A percentile compares a stretch with the other conserved stretches of the same genome.
phyloP scores from a whole-genome alignment of 2,888 invertebrate genomes.

The Mactromeris polynyma region DNA sequence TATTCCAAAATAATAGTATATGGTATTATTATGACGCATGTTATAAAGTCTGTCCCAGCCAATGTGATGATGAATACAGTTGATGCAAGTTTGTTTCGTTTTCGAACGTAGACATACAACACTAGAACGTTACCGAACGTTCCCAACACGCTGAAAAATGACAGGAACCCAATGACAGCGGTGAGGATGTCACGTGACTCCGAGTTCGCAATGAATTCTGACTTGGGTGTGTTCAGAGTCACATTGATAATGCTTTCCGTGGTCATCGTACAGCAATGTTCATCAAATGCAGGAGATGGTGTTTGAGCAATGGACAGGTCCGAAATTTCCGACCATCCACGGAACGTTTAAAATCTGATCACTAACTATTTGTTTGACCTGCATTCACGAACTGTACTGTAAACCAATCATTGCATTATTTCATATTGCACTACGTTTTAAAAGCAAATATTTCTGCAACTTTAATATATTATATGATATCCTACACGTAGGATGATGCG shows the following conservation, averaged over 20 bases:
- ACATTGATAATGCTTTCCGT: constrained; percentile 26
- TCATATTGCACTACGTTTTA: not conserved
- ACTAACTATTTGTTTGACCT: not conserved
- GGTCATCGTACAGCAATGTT: not conserved
- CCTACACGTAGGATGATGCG: too few relatives aligned
- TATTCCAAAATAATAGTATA: constrained; percentile 81
- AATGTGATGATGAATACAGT: constrained; percentile 83
- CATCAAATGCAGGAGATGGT: not conserved
- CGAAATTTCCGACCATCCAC: not conserved
- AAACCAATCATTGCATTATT: not conserved
- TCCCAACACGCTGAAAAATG: constrained; percentile 77
- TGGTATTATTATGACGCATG: constrained; percentile 81
- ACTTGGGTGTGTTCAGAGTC: constrained; percentile 26
- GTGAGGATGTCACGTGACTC: constrained; percentile 44
- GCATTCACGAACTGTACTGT: too few relatives aligned
- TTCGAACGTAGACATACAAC: constrained; percentile 80
- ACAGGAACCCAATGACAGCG: constrained; percentile 75
- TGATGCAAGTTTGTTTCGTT: constrained; percentile 80
- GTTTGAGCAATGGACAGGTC: not conserved
- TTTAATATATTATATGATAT: not conserved
- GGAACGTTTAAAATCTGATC: not conserved
- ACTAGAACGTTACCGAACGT: constrained; percentile 82
- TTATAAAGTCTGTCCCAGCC: constrained; percentile 81
- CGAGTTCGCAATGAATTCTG: constrained; percentile 1
- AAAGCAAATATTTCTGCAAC: not conserved